Percentiles rank a stretch among this genome's conserved stretches.
Evolutionary conservation across 1,140 invertebrate genomes (phyloP).

Genomic region (Drosophila lacteicornis): DNA sequence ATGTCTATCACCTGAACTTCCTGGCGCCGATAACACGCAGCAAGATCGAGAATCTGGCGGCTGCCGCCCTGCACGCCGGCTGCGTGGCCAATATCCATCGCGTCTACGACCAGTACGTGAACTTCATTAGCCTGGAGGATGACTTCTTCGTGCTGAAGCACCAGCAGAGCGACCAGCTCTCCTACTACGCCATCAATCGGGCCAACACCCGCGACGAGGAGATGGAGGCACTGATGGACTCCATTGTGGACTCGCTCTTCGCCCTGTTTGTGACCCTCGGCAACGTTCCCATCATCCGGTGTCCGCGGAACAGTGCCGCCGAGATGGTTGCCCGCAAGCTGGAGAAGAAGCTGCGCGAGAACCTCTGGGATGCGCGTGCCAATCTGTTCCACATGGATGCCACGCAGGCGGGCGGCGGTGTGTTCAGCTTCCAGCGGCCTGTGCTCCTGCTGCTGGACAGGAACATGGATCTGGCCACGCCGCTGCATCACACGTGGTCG

Average conservation of each 20-base stretch:
- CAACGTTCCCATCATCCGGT: conserved; percentile 97
- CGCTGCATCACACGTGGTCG: conserved; percentile 99
- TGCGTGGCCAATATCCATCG: conserved; percentile 96
- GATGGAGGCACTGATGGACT: conserved; percentile 97
- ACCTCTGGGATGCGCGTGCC: conserved; percentile 97
- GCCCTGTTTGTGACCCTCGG: conserved; percentile 98
- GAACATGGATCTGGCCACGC: conserved; percentile 98
- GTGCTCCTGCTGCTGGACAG: conserved; percentile 97
- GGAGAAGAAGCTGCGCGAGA: conserved; percentile 98
- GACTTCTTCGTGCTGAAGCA: conserved; percentile 98
- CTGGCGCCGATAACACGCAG: conserved; percentile 97
- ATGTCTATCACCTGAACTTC: conserved; percentile 98
- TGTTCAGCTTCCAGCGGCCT: conserved; percentile 95
- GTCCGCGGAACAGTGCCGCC: conserved; percentile 97
- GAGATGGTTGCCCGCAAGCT: conserved; percentile 99
- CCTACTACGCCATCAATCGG: conserved; percentile 97
- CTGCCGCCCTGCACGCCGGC: conserved; percentile 94
- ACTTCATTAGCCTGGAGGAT: conserved; percentile 99
- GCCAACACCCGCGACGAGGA: conserved; percentile 98
- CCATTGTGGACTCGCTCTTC: conserved; percentile 98
- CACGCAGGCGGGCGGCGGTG: conserved; percentile 90
- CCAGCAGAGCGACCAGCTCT: conserved; percentile 95
- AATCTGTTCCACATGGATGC: conserved; percentile 96
- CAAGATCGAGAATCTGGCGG: conserved; percentile 97
- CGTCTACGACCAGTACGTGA: conserved; percentile 98